Evolutionary conservation across 2,113 vertebrate species (phyloP).

Genomic region (Gymnarchus niloticus): DNA sequence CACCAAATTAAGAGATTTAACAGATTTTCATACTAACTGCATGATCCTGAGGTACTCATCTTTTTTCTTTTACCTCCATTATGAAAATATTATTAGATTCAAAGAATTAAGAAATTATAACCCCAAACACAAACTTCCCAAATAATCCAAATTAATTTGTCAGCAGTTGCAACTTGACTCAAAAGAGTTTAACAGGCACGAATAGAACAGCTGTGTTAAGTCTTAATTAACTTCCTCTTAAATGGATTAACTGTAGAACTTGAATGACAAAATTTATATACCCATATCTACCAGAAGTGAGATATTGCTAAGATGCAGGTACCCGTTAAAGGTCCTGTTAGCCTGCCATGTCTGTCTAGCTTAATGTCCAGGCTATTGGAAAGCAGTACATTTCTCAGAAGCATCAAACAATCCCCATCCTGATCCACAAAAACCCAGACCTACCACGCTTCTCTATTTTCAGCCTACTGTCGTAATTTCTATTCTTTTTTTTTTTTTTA

Average conservation of each 20-base stretch:
- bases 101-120: not conserved
- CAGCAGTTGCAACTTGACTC: not conserved
- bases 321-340: not conserved
- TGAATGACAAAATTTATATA: not conserved
- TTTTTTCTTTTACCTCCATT: not conserved
- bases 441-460: constrained; percentile 61
- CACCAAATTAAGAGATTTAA: too few species aligned
- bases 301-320: not conserved
- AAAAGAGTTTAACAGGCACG: not conserved
- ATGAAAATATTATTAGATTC: not conserved
- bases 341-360: too few species aligned
- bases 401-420: constrained; percentile 69
- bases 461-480: constrained; percentile 63
- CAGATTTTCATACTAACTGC: too few species aligned
- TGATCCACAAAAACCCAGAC: constrained; percentile 68
- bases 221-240: too few species aligned
- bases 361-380: not conserved
- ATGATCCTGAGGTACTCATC: too few species aligned
- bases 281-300: not conserved
- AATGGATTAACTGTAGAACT: not conserved
- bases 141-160: not conserved
- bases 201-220: too few species aligned
- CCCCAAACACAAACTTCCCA: not conserved
- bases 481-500: constrained; percentile 41
- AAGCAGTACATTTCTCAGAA: constrained; percentile 63